Evolutionary conservation across 2,888 invertebrate species (phyloP).

Genomic region (Podotricha telesiphe): DNA sequence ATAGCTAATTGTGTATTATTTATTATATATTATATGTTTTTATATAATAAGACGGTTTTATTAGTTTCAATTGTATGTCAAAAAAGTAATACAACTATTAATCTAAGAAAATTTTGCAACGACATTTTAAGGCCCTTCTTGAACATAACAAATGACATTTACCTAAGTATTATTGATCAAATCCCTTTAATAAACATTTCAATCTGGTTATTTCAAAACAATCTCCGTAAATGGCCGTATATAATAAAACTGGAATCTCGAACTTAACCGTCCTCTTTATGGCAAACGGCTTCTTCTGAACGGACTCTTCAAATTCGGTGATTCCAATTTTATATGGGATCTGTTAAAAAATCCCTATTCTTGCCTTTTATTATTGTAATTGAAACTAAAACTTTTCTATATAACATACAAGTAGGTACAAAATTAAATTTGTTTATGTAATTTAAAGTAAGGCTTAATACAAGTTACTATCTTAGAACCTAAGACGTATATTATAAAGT

Average conservation of each 20-base stretch:
- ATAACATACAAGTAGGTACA: background rate
- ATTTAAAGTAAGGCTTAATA: no score
- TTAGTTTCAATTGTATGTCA: no score
- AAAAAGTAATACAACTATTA: no score
- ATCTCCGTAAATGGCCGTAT: slow-evolving; percentile 39
- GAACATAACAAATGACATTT: no score
- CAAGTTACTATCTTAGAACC: no score
- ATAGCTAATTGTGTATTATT: no score
- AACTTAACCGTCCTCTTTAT: slow-evolving; percentile 45
- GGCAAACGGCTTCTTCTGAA: slow-evolving; percentile 33
- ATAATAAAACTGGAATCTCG: slow-evolving; percentile 45
- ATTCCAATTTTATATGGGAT: slow-evolving; percentile 27
- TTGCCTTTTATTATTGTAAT: slow-evolving; percentile 5
- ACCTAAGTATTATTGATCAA: background rate
- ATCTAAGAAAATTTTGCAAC: no score
- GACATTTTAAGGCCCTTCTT: no score
- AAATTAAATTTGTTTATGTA: background rate
- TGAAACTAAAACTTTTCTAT: background rate
- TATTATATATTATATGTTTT: no score
- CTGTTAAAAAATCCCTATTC: slow-evolving; percentile 19
- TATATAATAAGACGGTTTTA: no score
- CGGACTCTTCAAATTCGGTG: slow-evolving; percentile 28
- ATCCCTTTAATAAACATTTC: slow-evolving; percentile 32
- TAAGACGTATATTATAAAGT: no score
- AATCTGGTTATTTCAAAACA: slow-evolving; percentile 41